Percentiles rank a stretch among this genome's conserved stretches.
phyloP scores from a whole-genome alignment of 2,888 invertebrate species.

The Chrysolina oricalcia region DNA sequence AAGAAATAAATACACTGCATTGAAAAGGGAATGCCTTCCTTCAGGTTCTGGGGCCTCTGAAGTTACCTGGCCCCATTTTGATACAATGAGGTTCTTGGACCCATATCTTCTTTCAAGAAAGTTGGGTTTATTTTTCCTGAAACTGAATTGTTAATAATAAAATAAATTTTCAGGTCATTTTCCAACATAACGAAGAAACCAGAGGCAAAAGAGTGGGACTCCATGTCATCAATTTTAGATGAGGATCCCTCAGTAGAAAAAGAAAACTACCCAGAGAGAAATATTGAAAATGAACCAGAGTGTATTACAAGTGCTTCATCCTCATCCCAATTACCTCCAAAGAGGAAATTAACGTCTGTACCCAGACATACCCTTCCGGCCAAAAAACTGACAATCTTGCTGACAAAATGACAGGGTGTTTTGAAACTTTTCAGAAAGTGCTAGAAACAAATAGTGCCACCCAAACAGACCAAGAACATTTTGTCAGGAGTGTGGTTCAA shows the following conservation, averaged over 20 bases:
- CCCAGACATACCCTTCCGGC: neutral
- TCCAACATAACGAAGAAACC: conserved; percentile 10
- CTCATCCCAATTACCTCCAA: too few relatives aligned
- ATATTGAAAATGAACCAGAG: neutral
- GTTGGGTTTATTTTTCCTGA: neutral
- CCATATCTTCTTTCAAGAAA: neutral
- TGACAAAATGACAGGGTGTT: conserved; percentile 10
- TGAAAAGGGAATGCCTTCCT: conserved; percentile 5
- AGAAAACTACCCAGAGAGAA: too few relatives aligned
- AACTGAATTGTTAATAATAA: conserved; percentile 11
- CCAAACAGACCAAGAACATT: neutral
- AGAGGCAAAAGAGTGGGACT: conserved; percentile 16
- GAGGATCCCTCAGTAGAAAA: too few relatives aligned
- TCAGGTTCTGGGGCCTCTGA: conserved; percentile 21
- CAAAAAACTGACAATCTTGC: neutral
- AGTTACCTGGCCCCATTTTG: conserved; percentile 7
- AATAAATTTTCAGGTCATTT: conserved; percentile 16
- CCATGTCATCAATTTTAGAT: too few relatives aligned
- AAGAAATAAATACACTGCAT: conserved; percentile 13
- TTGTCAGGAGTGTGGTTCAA: neutral
- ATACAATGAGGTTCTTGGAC: too few relatives aligned
- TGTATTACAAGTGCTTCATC: too few relatives aligned
- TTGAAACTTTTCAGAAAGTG: conserved; percentile 12
- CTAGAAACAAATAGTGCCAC: neutral
- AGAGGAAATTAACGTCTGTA: too few relatives aligned